Evolutionary conservation across 2,113 vertebrate species (phyloP), one percentile per base, ranked within the genome.

Genomic region (Pseudois nayaur): DNA sequence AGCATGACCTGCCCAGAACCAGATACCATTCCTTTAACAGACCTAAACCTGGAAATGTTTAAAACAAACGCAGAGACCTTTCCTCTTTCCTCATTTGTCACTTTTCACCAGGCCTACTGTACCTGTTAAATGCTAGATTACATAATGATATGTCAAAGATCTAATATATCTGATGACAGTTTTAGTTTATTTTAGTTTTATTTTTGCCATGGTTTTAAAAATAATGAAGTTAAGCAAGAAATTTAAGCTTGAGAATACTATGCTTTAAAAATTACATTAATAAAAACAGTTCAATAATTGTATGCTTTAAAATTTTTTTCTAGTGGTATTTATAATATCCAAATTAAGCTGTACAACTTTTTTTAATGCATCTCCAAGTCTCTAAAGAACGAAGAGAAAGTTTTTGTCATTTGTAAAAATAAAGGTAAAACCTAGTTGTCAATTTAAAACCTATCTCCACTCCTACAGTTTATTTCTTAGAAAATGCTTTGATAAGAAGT

Each of bases 351-450:
- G 45, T 81, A 81, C 29, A 50, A 81, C 14, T 71, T 89, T 48
- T 83, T 96, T 95, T 55, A 79, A 67, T 91, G 12, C 85, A 52
- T 84, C 15, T 81, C 25, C 45, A 96, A 83, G 76, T 64, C 21
- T 92, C 84, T 43, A 81, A 55, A 94, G 48, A 94, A 82, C 15
- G 50, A 91, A 93, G 36, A 40, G 50, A 82, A 96, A 85, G 19
- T 33, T 95, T 79, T 81, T 84, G 50, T 96, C 45, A 79, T 71
- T 67, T 82, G 33, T 83, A 86, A 96, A 97, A 96, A 57, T 90
- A 78, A 95, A 54, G 12, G 67, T 74, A 83, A 95, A 91, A 93
- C 21, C 67, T 29, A 67, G 8, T 45, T 91, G 52, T 95, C 60
- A 89, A 86, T 76, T 90, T 60, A 81, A 96, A 94, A 84, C n/a